Evolutionary conservation across 2,797 vertebrate genomes (phyloP), one percentile per base, ranked within the genome.

Genomic region (Otolemur crassicaudatus): DNA sequence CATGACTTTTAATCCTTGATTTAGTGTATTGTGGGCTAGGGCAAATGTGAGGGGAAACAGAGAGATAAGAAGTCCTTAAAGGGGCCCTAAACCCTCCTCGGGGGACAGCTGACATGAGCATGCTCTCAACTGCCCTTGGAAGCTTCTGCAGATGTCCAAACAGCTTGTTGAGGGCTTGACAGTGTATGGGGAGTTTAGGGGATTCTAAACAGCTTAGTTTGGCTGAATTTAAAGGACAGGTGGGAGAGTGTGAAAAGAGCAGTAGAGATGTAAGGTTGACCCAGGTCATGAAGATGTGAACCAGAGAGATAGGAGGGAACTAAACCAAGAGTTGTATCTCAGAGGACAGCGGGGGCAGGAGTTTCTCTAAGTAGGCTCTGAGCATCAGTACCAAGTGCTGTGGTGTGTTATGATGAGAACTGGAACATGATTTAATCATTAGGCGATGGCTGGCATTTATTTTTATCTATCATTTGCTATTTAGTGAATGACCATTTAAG

Each of bases 401-500:
- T 34, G 65, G 63, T 63, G 79, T n/a, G 27, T 73, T 94, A 13
- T 46, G 76, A 46, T 49, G 40, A 91, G 53, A 40, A 60, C 70
- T 89, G 88, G 84, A 20, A 81, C 90, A 43, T 56, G 81, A 63
- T 79, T 87, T 67, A 87, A 46, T 79, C 63, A 58, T 75, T 80
- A 60, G 40, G 73, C 87, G 72, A 25, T 49, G 53, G 43, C 22
- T 85, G 65, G 9, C 40, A 13, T 65, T 94, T 80, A 70, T 93
- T 77, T 90, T 89, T 27, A 14, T 79, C 29, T 95, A 4, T 73
- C 67, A 43, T 90, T 96, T 92, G n/a, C 65, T 96, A 3, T 86
- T 49, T 89, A 60, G 5, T 34, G 76, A 95, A 83, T 79, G 86
- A 82, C 53, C 40, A 1, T 49, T 79, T 60, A 60, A 89, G 27